Evolutionary conservation across 2,113 vertebrate genomes (phyloP).

Genomic region (Emberiza fucata): DNA sequence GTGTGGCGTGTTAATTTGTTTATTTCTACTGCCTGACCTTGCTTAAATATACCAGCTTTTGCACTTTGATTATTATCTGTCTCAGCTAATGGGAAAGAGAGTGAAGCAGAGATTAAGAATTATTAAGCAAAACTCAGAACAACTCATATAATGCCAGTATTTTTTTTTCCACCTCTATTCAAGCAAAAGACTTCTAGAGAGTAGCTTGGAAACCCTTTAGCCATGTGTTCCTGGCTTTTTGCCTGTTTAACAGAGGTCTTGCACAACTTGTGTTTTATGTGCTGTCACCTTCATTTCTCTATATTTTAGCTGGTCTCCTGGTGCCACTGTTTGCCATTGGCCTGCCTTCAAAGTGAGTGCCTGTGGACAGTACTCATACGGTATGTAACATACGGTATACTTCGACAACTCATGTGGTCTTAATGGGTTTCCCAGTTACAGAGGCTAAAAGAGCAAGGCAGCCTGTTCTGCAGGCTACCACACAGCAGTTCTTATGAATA

Average conservation of each 20-base stretch:
- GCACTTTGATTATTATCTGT: not conserved
- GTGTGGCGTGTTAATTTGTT: not conserved
- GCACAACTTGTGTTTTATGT: constrained; percentile 39
- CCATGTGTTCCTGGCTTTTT: not conserved
- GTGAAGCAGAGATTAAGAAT: not conserved
- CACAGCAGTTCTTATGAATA: constrained; percentile 36
- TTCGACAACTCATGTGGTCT: constrained; percentile 61
- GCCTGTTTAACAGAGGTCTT: not conserved
- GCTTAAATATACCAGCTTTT: not conserved
- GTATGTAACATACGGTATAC: not conserved
- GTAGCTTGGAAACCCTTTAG: not conserved
- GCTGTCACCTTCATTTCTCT: constrained; percentile 33
- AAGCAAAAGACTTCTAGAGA: not conserved
- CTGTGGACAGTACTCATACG: not conserved
- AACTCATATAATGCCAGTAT: not conserved
- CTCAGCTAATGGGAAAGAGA: not conserved
- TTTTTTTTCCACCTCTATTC: not conserved
- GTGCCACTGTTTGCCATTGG: constrained; percentile 47
- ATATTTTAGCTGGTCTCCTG: constrained; percentile 33
- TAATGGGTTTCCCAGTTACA: constrained; percentile 57
- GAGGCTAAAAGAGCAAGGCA: constrained; percentile 42
- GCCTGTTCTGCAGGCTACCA: constrained; percentile 13
- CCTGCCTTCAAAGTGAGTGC: constrained; percentile 20
- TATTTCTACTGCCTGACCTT: not conserved
- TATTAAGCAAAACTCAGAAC: not conserved